These are phyloP conservation scores for Dinoponera quadriceps DNA, from an alignment of 1,140 invertebrate genomes.

Conservation along the genomic window DNA sequence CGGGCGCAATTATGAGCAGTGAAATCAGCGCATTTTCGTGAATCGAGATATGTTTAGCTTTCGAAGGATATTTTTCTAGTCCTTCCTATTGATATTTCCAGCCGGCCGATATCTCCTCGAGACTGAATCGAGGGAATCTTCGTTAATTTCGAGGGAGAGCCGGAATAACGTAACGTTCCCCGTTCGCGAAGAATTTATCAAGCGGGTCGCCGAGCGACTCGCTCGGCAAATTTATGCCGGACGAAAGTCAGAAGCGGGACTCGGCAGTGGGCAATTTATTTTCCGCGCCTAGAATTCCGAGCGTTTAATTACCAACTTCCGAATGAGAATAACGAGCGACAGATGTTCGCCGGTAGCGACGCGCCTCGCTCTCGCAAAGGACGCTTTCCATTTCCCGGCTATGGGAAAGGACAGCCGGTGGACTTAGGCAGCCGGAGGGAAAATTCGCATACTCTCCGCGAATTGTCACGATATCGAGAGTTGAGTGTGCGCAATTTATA, in stretches of 20 bases:
- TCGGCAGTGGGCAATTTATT: slow-evolving; percentile 15
- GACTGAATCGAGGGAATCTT: neutral
- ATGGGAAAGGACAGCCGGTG: slow-evolving; percentile 62
- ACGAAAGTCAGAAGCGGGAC: neutral
- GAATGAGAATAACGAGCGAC: slow-evolving; percentile 36
- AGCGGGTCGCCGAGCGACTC: neutral
- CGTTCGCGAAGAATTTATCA: slow-evolving; percentile 19
- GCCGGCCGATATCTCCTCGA: too few species aligned
- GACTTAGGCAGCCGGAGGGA: slow-evolving; percentile 33
- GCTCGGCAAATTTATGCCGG: slow-evolving; percentile 10
- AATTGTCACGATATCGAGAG: slow-evolving; percentile 32
- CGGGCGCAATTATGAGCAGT: neutral
- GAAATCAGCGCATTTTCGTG: neutral
- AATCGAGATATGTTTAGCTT: neutral
- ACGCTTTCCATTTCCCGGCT: slow-evolving; percentile 49
- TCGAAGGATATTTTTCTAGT: too few species aligned
- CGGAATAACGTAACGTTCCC: neutral
- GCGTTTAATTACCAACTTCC: slow-evolving; percentile 39
- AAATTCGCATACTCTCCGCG: slow-evolving; percentile 27
- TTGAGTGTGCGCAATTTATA: too few species aligned
- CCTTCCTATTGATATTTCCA: too few species aligned
- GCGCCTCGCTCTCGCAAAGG: slow-evolving; percentile 42
- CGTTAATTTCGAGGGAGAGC: neutral
- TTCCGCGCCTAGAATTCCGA: neutral
- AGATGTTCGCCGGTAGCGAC: slow-evolving; percentile 37